Evolutionary conservation across 2,797 vertebrate genomes (phyloP).

Genomic region (Enteromius argenteus): DNA sequence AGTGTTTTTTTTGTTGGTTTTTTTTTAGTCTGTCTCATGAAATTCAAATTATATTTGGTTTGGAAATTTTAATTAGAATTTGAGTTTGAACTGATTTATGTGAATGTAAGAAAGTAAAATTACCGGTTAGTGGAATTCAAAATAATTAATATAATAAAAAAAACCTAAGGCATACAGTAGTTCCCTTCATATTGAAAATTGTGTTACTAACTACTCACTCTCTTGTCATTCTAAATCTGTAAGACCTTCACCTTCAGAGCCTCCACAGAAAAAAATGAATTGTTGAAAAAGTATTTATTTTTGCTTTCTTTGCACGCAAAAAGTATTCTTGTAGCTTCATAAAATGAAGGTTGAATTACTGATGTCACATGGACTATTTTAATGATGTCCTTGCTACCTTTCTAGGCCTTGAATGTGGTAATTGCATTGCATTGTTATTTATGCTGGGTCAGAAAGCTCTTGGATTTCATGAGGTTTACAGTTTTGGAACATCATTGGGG

Average conservation of each 20-base stretch:
- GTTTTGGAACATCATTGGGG: background rate
- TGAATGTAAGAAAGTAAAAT: background rate
- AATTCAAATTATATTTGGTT: background rate
- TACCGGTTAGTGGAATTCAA: background rate
- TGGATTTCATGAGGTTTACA: background rate
- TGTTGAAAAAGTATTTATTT: background rate
- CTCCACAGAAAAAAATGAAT: accelerated
- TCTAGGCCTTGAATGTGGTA: background rate
- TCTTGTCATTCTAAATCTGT: background rate
- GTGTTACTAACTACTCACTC: background rate
- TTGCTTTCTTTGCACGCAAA: background rate
- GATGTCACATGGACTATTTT: background rate
- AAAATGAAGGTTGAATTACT: background rate
- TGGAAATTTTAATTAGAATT: background rate
- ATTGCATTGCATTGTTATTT: background rate
- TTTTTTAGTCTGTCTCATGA: background rate
- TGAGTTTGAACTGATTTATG: background rate
- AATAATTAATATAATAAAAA: background rate
- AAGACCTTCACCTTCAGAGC: background rate
- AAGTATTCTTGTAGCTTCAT: background rate
- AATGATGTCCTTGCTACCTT: background rate
- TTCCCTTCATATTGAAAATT: background rate
- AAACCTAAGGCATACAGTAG: background rate
- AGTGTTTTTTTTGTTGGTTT: no score
- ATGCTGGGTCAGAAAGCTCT: background rate